Percentiles rank a stretch among this genome's conserved stretches.
Conservation (phyloP, 2,888 invertebrate genomes). For the Theodoxus fluviatilis region DNA sequence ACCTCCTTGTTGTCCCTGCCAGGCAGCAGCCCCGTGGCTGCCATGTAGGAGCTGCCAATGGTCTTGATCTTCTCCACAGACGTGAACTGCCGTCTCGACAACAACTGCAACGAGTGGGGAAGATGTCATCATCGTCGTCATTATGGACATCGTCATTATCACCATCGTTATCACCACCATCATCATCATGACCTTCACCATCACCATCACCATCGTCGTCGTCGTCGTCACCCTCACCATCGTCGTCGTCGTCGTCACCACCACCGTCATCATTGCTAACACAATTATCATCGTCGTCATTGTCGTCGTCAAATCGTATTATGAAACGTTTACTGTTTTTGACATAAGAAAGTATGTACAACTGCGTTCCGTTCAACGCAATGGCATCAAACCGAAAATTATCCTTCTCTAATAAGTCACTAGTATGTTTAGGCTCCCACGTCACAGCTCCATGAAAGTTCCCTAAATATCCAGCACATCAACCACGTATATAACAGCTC, state of each 20-base stretch:
- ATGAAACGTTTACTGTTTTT: too few species aligned
- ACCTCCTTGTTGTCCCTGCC: conserved; percentile 45
- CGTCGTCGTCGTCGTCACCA: neutral
- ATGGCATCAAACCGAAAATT: too few species aligned
- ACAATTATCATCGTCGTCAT: conserved; percentile 94
- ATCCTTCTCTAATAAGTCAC: too few species aligned
- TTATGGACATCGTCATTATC: neutral
- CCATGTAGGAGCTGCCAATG: conserved; percentile 97
- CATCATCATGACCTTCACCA: neutral
- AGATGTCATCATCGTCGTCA: neutral
- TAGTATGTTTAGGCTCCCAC: too few species aligned
- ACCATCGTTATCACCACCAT: neutral
- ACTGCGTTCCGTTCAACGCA: too few species aligned
- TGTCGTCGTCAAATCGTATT: conserved; percentile 93
- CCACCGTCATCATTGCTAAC: conserved; percentile 26
- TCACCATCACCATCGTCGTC: neutral
- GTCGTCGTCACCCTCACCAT: neutral
- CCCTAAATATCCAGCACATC: too few species aligned
- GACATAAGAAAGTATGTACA: too few species aligned
- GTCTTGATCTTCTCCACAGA: conserved; percentile 97
- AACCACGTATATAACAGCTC: too few species aligned
- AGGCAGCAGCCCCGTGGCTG: conserved; percentile 87
- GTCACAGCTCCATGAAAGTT: too few species aligned
- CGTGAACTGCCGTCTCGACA: conserved; percentile 92
- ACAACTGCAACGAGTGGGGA: conserved; percentile 70